Evolutionary conservation across 2,113 vertebrate species (phyloP).

Genomic region (Indri indri): DNA sequence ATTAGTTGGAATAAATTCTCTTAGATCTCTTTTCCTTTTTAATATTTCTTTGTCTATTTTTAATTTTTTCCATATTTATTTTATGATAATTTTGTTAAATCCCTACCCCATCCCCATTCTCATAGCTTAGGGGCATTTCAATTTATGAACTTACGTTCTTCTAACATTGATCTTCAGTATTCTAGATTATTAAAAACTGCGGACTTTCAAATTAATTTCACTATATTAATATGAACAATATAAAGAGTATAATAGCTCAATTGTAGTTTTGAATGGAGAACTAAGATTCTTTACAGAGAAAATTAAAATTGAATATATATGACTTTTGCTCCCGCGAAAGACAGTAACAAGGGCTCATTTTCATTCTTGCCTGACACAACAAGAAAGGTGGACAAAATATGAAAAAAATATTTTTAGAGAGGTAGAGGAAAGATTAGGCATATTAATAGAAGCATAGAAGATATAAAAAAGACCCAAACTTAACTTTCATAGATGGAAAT

Average conservation of each 20-base stretch:
- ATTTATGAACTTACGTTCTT: neutral
- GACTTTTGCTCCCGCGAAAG: neutral
- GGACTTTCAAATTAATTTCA: constrained; percentile 39
- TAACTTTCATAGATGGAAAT: neutral
- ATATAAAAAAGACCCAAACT: neutral
- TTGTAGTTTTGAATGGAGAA: neutral
- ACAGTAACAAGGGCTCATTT: neutral
- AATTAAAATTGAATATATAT: neutral
- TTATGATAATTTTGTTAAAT: constrained; percentile 5
- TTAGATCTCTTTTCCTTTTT: neutral
- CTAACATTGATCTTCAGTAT: neutral
- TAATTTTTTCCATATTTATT: neutral
- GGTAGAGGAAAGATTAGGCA: neutral
- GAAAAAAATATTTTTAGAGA: neutral
- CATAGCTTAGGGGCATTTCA: neutral
- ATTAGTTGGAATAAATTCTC: neutral
- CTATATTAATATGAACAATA: neutral
- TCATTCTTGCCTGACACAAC: neutral
- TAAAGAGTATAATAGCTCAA: neutral
- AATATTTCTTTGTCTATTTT: neutral
- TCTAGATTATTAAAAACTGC: neutral
- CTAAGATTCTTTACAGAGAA: neutral
- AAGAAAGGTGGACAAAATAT: neutral
- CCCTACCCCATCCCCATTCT: neutral
- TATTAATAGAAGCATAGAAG: neutral